Conservation (phyloP, 2,113 vertebrate genomes). For the Cephalopholis sonnerati region DNA sequence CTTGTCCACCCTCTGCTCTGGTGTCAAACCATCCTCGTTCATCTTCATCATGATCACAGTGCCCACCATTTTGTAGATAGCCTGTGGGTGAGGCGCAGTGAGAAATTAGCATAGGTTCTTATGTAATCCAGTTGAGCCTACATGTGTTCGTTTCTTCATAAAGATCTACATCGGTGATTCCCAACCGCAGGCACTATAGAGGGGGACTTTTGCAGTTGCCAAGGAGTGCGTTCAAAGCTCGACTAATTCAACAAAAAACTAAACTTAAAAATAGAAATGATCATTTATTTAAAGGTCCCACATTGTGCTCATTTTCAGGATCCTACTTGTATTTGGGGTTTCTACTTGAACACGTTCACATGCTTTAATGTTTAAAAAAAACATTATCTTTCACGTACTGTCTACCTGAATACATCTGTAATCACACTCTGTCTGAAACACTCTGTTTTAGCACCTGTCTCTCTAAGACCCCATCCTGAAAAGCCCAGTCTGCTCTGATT, state of each 20-base stretch:
- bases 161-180: constrained; percentile 3
- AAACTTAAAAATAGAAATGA: not conserved
- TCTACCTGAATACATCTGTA: too few species aligned
- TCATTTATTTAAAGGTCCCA: not conserved
- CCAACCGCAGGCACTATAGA: too few species aligned
- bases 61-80: constrained; percentile 99
- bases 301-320: too few species aligned
- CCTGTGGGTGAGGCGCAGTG: constrained; percentile 81
- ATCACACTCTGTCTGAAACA: too few species aligned
- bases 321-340: too few species aligned
- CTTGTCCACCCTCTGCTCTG: constrained; percentile 98
- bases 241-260: not conserved
- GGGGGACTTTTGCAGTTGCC: not conserved
- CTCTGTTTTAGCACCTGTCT: too few species aligned
- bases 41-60: constrained; percentile 99
- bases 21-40: constrained; percentile 99
- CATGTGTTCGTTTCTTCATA: constrained; percentile 15
- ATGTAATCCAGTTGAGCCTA: constrained; percentile 22
- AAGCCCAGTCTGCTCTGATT: too few species aligned
- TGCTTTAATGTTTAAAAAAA: too few species aligned
- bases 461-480: too few species aligned
- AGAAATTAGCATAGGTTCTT: constrained; percentile 40
- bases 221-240: not conserved
- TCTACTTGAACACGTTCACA: too few species aligned
- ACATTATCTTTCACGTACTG: too few species aligned